Evolutionary conservation across 2,113 vertebrate genomes (phyloP).

Genomic region (Malaclemys terrapin): DNA sequence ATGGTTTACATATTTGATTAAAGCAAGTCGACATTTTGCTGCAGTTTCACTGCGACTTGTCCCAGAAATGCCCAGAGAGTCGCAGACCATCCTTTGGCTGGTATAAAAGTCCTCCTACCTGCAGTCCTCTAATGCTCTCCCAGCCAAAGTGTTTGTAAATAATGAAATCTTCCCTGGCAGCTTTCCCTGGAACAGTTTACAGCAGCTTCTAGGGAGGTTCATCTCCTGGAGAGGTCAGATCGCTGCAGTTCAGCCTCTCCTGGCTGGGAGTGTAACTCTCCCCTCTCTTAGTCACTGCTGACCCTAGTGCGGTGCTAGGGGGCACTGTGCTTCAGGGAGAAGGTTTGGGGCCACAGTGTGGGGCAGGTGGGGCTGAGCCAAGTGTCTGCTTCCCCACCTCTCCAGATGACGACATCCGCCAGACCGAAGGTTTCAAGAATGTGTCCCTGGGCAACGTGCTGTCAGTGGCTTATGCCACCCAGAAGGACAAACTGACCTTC

Average conservation of each 20-base stretch:
- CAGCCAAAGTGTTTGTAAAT: neutral
- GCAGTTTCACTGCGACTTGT: neutral
- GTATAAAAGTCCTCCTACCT: neutral
- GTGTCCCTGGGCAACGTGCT: conserved; percentile 92
- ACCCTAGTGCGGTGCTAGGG: neutral
- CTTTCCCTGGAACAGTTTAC: neutral
- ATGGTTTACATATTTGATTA: neutral
- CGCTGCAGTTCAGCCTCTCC: neutral
- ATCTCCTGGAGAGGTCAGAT: neutral
- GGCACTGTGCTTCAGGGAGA: neutral
- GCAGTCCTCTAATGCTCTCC: neutral
- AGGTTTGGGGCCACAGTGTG: neutral
- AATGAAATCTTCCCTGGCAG: neutral
- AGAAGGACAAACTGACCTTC: conserved; percentile 92
- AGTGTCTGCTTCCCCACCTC: neutral
- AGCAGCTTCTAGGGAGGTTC: neutral
- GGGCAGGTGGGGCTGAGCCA: neutral
- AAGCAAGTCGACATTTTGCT: neutral
- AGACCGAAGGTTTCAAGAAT: conserved; percentile 93
- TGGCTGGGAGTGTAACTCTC: neutral
- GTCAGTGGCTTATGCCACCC: conserved; percentile 86
- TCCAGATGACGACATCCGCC: conserved; percentile 91
- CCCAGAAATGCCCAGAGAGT: neutral
- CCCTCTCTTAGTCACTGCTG: neutral
- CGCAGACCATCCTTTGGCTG: neutral